Base-by-base conservation (phyloP, 2,888 invertebrate species). In the Oxystoma pomonae region DNA sequence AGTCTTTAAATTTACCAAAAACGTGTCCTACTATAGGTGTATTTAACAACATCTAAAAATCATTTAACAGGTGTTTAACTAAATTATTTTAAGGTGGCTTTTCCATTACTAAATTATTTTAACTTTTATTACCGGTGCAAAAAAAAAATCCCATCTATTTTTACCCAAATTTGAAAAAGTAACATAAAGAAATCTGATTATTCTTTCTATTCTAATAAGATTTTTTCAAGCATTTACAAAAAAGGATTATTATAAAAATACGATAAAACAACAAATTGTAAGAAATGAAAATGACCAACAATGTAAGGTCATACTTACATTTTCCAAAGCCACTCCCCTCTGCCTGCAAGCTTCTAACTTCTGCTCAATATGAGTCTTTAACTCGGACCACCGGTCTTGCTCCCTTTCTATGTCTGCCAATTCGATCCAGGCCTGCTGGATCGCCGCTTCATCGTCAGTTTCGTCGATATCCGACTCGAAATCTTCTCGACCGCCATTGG, bases 371-470 rank as follows among this genome's bases (percentile, higher is more conserved):
- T 87, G 86, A 51, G 87, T 87, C 21, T 93, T 84, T 73, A 94
- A 85, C 65, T 87, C 85, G 22, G 92, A 86, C 75, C 91, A 92
- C 57, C 90, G 82, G 74, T 93, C 90, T 75, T 93, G 92, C 78
- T 96, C 96, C 62, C 90, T 86, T 78, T 93, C 91, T 60, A 96
- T 90, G 64, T 90, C 91, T 7, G 91, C 89, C 21, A 94, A 81
- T 77, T 93, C 93, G 0, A 87, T 86, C 92, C 92, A 92, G 55
- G 94, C 92, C 74, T 91, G 90, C 72, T 90, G 90, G 55, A 91
- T 86, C 0, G 89, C 86, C 52, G 86, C 82, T 70, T 89, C 89
- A 0, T 87, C 87, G 70, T 87, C 87, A 2, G 76, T 73, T 20
- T 80, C 53, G 7, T 53, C 53, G 17, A 19, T 16, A 19, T 53